Conservation (phyloP, 2,113 vertebrate genomes). For the Phalacrocorax carbo region DNA sequence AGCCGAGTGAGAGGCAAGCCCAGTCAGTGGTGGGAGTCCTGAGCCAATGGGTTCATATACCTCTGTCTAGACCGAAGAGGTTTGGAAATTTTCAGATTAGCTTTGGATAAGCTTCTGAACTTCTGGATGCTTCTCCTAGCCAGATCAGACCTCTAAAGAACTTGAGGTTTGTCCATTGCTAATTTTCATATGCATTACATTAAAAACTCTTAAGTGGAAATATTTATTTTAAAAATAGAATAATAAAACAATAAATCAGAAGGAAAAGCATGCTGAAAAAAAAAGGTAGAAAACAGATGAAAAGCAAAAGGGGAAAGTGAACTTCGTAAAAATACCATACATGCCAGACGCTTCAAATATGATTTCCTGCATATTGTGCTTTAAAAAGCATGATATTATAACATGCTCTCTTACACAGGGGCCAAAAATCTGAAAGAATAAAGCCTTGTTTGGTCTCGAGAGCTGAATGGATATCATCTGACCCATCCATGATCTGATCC, state of each 20-base stretch:
- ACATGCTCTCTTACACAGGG: conserved; percentile 1
- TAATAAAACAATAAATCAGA: conserved; percentile 74
- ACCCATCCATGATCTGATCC: conserved; percentile 18
- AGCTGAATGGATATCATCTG: conserved; percentile 53
- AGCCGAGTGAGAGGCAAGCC: not conserved
- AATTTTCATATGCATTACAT: conserved; percentile 71
- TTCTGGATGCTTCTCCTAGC: conserved; percentile 9
- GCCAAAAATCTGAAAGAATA: conserved; percentile 51
- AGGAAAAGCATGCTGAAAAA: conserved; percentile 65
- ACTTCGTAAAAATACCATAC: conserved; percentile 69
- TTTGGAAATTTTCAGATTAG: conserved; percentile 50
- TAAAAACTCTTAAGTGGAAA: conserved; percentile 65
- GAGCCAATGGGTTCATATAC: not conserved
- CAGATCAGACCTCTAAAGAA: conserved; percentile 27
- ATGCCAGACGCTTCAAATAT: conserved; percentile 68
- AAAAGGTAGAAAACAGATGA: conserved; percentile 70
- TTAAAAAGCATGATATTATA: conserved; percentile 17
- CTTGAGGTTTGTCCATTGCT: conserved; percentile 64
- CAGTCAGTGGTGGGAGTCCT: not conserved
- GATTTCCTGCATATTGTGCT: conserved; percentile 69
- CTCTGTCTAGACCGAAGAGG: not conserved
- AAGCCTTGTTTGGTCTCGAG: conserved; percentile 53
- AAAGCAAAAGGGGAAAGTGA: conserved; percentile 70
- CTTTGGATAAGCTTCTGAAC: conserved; percentile 54
- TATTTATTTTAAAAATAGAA: conserved; percentile 79